phyloP scores from a whole-genome alignment of 2,797 vertebrate species.

The Manis javanica region DNA sequence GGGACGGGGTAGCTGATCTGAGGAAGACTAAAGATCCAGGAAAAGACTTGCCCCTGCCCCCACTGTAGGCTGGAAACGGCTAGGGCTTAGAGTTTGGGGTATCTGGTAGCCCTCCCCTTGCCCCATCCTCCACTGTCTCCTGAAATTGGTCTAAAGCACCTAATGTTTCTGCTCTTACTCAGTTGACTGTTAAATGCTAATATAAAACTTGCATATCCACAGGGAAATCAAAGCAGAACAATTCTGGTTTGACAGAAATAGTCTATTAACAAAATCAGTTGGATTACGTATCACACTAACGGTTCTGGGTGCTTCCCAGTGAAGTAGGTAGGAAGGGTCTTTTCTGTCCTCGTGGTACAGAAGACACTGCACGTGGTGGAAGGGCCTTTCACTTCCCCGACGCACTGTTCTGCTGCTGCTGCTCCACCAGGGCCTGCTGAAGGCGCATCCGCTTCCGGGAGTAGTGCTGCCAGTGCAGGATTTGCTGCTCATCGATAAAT shows the following conservation, averaged over 20 bases:
- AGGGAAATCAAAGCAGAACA: slow-evolving; percentile 55
- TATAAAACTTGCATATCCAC: slow-evolving; percentile 54
- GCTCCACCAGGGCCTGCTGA: slow-evolving; percentile 96
- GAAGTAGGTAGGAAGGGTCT: not conserved
- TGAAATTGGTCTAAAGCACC: slow-evolving; percentile 32
- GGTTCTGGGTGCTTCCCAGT: not conserved
- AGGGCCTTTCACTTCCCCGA: slow-evolving; percentile 90
- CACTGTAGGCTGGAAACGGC: not conserved
- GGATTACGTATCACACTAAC: not conserved
- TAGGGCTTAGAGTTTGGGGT: not conserved
- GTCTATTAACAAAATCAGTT: slow-evolving; percentile 49
- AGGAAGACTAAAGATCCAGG: not conserved
- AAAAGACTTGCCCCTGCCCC: not conserved
- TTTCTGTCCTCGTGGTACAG: slow-evolving; percentile 47
- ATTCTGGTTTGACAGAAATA: slow-evolving; percentile 48
- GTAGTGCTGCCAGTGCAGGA: slow-evolving; percentile 99
- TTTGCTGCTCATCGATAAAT: slow-evolving; percentile 99
- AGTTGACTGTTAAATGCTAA: not conserved
- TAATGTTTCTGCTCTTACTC: slow-evolving; percentile 35
- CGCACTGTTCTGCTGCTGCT: slow-evolving; percentile 92
- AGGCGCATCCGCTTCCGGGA: slow-evolving; percentile 95
- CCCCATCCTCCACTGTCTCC: not conserved
- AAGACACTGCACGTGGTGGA: slow-evolving; percentile 48
- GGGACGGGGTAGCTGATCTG: not conserved
- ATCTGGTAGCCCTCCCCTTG: not conserved